A percentile compares a stretch with the other conserved stretches of the same genome.
These are phyloP conservation scores for Lampropteryx suffumata DNA, from an alignment of 2,888 invertebrate species.

Conservation along the genomic window DNA sequence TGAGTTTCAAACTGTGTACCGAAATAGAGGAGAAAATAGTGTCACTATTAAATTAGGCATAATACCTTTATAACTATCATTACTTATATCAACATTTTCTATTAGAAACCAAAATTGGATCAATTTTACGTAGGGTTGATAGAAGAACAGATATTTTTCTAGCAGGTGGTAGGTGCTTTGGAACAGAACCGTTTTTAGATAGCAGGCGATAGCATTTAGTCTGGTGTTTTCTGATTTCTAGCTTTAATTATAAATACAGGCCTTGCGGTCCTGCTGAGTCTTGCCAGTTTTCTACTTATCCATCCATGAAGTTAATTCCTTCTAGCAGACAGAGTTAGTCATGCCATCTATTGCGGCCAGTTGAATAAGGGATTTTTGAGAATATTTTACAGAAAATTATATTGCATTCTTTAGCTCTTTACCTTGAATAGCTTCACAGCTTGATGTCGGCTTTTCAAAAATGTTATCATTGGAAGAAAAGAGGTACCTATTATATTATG, in stretches of 20 bases:
- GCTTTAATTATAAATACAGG: conserved; percentile 60
- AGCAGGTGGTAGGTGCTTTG: conserved; percentile 76
- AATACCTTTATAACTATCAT: conserved; percentile 37
- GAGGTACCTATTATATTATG: conserved; percentile 77
- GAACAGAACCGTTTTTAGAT: conserved; percentile 57
- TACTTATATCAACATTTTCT: conserved; percentile 36
- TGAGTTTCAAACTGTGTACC: conserved; percentile 76
- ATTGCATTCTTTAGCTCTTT: conserved; percentile 72
- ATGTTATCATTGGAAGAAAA: conserved; percentile 78
- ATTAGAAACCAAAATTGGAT: conserved; percentile 53
- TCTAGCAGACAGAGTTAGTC: conserved; percentile 66
- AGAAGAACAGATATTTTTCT: conserved; percentile 75
- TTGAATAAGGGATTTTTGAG: conserved; percentile 61
- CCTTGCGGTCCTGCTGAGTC: conserved; percentile 62
- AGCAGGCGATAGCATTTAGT: conserved; percentile 62
- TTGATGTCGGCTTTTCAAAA: conserved; percentile 80
- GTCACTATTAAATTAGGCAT: conserved; percentile 53
- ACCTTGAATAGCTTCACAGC: conserved; percentile 75
- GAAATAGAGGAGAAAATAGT: conserved; percentile 66
- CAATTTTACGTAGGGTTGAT: conserved; percentile 75
- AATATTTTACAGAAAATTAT: conserved; percentile 70
- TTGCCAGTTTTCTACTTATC: conserved; percentile 77
- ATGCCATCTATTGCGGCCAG: conserved; percentile 64
- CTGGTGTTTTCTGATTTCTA: conserved; percentile 70
- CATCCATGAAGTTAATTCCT: conserved; percentile 74